phyloP scores from a whole-genome alignment of 1,140 invertebrate species.

The Ephestia elutella region DNA sequence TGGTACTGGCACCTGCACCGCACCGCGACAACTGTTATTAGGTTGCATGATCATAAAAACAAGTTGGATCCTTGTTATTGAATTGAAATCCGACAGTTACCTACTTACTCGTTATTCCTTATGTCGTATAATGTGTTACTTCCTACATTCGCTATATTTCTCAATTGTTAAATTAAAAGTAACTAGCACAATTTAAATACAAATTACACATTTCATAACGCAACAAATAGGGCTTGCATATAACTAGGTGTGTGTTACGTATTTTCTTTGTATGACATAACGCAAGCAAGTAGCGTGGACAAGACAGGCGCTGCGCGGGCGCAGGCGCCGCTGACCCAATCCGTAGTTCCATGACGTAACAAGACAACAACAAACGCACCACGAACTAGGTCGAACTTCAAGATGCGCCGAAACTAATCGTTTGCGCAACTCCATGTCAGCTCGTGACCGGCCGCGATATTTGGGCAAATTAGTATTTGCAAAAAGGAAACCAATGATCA shows the following conservation, averaged over 20 bases:
- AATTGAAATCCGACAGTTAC: background rate
- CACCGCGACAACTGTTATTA: constrained; percentile 12
- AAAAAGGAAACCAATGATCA: background rate
- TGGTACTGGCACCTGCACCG: constrained; percentile 51
- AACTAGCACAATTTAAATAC: background rate
- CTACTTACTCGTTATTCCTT: too few relatives aligned
- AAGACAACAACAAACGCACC: constrained; percentile 18
- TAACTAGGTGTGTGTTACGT: constrained; percentile 34
- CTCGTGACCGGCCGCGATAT: constrained; percentile 15
- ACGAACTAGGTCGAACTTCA: constrained; percentile 49
- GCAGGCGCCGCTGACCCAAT: constrained; percentile 49
- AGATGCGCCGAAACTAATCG: constrained; percentile 58
- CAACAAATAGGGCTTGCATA: constrained; percentile 23
- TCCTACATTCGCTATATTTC: too few relatives aligned
- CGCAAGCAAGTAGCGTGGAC: constrained; percentile 34
- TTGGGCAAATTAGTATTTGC: constrained; percentile 16
- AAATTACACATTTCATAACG: constrained; percentile 2
- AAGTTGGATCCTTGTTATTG: background rate
- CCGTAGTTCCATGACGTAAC: constrained; percentile 45
- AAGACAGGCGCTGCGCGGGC: constrained; percentile 29
- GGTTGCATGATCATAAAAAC: background rate
- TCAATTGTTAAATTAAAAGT: too few relatives aligned
- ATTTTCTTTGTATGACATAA: constrained; percentile 54
- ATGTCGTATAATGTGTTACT: too few relatives aligned
- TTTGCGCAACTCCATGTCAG: constrained; percentile 38